Conservation (phyloP, 2,797 vertebrate genomes). For the Euthynnus affinis region DNA sequence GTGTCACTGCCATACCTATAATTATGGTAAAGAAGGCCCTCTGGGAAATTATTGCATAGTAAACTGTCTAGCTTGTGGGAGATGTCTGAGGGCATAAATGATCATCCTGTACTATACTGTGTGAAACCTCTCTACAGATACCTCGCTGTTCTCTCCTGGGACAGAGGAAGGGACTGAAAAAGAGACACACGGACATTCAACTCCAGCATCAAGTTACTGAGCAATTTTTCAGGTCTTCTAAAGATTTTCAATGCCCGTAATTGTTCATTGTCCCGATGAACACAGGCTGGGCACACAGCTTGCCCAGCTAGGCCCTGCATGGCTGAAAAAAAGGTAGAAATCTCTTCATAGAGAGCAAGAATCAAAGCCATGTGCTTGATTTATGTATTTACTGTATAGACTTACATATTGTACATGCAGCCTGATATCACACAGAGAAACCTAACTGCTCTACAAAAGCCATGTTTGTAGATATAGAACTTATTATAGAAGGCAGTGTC, state of each 20-base stretch:
- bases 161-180: slow-evolving; percentile 48
- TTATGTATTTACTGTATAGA: neutral
- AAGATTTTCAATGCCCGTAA: slow-evolving; percentile 75
- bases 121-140: slow-evolving; percentile 57
- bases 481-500: neutral
- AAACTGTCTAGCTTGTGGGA: slow-evolving; percentile 43
- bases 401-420: neutral
- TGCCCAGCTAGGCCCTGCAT: neutral
- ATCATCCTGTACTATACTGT: slow-evolving; percentile 57
- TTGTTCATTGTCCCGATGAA: slow-evolving; percentile 76
- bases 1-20: neutral
- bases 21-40: slow-evolving; percentile 3
- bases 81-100: slow-evolving; percentile 44
- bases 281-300: slow-evolving; percentile 19
- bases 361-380: too few species aligned
- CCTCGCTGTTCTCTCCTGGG: slow-evolving; percentile 62
- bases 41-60: slow-evolving; percentile 13
- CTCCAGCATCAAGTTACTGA: slow-evolving; percentile 74
- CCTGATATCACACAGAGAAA: neutral
- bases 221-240: slow-evolving; percentile 66
- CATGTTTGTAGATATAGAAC: neutral
- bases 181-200: slow-evolving; percentile 55
- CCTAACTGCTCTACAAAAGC: too few species aligned
- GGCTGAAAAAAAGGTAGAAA: neutral
- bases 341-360: neutral